These are phyloP conservation scores for Otocyon megalotis DNA, from an alignment of 2,113 vertebrate genomes.

Conservation along the genomic window DNA sequence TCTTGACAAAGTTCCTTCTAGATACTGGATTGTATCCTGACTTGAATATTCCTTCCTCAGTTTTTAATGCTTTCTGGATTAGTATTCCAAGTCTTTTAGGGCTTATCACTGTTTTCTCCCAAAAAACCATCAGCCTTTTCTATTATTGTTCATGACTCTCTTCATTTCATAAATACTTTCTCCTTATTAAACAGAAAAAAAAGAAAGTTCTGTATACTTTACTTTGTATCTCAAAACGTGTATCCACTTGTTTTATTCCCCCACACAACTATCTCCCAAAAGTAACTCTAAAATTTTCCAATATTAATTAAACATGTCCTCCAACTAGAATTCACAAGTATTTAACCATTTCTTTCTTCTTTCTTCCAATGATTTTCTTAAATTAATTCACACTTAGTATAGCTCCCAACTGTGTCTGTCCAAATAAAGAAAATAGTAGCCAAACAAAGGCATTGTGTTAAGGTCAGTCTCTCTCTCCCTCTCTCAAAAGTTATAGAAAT, in stretches of 20 bases:
- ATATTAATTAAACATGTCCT: conserved; percentile 20
- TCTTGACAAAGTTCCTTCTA: background rate
- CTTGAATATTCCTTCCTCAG: background rate
- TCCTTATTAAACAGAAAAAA: background rate
- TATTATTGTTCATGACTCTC: background rate
- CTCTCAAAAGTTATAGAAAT: background rate
- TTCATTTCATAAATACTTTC: background rate
- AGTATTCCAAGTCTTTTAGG: background rate
- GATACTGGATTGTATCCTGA: background rate
- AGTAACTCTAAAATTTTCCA: background rate
- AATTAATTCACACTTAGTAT: conserved; percentile 34
- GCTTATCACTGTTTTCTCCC: background rate
- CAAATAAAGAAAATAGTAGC: background rate
- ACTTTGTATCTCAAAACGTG: conserved; percentile 29
- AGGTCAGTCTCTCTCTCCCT: background rate
- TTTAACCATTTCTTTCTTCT: conserved; percentile 59
- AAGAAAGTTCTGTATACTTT: background rate
- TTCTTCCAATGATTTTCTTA: conserved; percentile 46
- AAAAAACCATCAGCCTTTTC: background rate
- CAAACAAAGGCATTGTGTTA: background rate
- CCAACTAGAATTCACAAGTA: conserved; percentile 32
- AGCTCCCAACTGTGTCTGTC: background rate
- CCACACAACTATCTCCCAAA: background rate
- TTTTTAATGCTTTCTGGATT: background rate
- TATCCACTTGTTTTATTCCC: background rate